These are phyloP conservation scores for Coptotermes formosanus DNA, from an alignment of 1,140 invertebrate genomes.

Conservation along the genomic window DNA sequence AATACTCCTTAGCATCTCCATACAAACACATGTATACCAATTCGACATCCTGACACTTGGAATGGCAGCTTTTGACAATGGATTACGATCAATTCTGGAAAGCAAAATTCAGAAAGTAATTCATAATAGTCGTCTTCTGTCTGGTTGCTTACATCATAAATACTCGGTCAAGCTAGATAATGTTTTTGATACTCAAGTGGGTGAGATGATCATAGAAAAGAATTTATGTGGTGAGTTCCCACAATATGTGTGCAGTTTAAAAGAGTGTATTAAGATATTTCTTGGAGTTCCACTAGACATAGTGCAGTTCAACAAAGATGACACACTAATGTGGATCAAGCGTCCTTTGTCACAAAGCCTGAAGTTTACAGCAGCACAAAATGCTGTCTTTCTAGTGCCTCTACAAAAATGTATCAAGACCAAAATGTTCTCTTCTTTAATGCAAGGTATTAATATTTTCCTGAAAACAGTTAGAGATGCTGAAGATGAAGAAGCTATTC, in stretches of 20 bases:
- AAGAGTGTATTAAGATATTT: neutral
- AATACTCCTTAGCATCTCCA: neutral
- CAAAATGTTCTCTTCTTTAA: neutral
- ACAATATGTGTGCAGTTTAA: neutral
- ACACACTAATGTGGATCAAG: neutral
- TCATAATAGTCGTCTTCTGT: neutral
- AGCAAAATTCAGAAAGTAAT: neutral
- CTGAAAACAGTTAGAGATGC: neutral
- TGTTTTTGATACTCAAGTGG: conserved; percentile 1
- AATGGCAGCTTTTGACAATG: neutral
- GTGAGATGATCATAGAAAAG: neutral
- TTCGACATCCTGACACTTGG: neutral
- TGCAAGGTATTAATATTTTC: neutral
- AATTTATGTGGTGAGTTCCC: neutral
- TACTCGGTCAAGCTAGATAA: neutral
- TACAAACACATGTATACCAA: neutral
- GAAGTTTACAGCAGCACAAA: neutral
- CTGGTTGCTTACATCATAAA: neutral
- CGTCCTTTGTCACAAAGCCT: neutral
- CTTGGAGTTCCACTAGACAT: neutral
- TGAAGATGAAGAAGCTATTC: neutral
- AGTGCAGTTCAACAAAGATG: neutral
- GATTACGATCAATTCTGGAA: neutral
- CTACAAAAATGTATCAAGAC: neutral
- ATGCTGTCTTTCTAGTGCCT: neutral